Conservation (phyloP, 2,113 vertebrate species). For the Paradoxurus hermaphroditus region DNA sequence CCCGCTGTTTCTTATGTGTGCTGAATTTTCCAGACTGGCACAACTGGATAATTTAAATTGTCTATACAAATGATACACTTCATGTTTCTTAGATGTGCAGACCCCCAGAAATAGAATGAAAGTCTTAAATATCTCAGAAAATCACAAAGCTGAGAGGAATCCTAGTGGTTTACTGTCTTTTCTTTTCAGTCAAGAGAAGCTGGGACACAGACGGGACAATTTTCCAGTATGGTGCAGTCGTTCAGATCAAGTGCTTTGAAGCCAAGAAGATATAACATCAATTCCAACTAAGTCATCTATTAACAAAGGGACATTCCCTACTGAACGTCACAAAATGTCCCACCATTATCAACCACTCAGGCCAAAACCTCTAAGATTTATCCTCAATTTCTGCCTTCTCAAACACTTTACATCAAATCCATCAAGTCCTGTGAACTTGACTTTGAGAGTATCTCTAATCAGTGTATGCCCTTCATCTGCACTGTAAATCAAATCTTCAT, state of each 20-base stretch:
- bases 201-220: background rate
- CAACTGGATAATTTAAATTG: background rate
- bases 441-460: background rate
- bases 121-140: background rate
- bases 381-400: background rate
- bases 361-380: background rate
- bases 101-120: background rate
- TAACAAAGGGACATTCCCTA: background rate
- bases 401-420: background rate
- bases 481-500: background rate
- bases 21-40: background rate
- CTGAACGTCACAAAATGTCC: background rate
- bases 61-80: background rate
- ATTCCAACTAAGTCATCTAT: background rate
- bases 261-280: background rate
- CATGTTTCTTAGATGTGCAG: background rate
- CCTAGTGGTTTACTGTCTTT: background rate
- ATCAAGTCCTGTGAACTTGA: background rate
- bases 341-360: background rate
- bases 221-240: background rate
- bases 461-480: background rate
- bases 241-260: background rate
- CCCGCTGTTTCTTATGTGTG: background rate
- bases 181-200: background rate
- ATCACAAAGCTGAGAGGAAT: background rate